Evolutionary conservation across 2,888 invertebrate genomes (phyloP), one percentile per base, ranked within the genome.

Genomic region (Apocheima hispidaria): DNA sequence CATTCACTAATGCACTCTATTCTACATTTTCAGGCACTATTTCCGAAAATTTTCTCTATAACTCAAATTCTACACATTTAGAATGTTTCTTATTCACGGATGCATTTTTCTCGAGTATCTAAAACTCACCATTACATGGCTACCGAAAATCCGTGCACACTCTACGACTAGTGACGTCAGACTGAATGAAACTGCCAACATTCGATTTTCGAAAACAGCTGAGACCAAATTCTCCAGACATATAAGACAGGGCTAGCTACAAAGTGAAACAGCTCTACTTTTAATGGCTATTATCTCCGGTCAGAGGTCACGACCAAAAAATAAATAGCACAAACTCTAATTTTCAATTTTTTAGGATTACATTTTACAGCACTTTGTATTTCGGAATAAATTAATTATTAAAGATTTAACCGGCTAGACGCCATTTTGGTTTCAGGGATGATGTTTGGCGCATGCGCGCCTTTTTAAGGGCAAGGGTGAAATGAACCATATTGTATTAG

Each of bases 191-290:
- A 56, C 64, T 77, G 73, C 74, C 67, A 71, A 75, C 79, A 81
- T 88, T 89, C 88, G 89, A 90, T 90, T 90, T 90, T 72, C 86
- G 77, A 73, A 86, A 89, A 90, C 89, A 89, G 87, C 86, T 87
- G 87, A 79, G 76, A 68, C 87, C 83, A 86, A 64, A 68, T 54
- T 68, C 64, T 63, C 54, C 50, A 66, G 85, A 81, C 63, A 87
- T 57, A 12, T 70, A 69, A 68, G 28, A 44, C 41, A 60, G 26
- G 52, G 30, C 62, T 9, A 10, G 7, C 10, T 12, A 26, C 44
- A 35, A 12, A 35, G 62, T 53, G 61, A 58, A 41, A 48, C 44
- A 64, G 60, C 12, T 35, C 36, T 10, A 41, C 28, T 36, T 57
- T 56, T 14, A 69, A 20, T 69, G 71, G 77, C 6, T 18, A 28